Evolutionary conservation across 1,140 invertebrate genomes (phyloP).

Genomic region (Patella vulgata): DNA sequence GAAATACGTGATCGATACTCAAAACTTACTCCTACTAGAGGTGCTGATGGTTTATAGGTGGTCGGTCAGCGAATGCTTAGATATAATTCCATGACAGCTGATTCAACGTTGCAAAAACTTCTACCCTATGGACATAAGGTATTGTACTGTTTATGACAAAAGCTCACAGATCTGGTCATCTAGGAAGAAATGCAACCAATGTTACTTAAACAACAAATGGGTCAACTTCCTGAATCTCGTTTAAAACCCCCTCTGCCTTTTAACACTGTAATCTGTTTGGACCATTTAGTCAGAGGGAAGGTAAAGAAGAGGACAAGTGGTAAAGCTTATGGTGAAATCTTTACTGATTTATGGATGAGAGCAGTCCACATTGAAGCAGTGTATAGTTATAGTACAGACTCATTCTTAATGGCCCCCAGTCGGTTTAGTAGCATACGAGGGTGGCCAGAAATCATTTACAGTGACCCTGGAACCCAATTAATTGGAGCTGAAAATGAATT

Average conservation of each 20-base stretch:
- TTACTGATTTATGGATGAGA: constrained; percentile 7
- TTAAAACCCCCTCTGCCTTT: background rate
- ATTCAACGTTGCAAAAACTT: background rate
- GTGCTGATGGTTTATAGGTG: constrained; percentile 1
- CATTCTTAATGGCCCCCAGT: constrained; percentile 3
- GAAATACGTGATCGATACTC: background rate
- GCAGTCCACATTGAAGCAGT: constrained; percentile 9
- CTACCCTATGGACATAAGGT: background rate
- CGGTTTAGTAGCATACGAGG: background rate
- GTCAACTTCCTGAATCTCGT: background rate
- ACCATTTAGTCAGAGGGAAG: constrained; percentile 1
- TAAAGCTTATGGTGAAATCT: constrained; percentile 9
- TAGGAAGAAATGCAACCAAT: constrained; percentile 1
- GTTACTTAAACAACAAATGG: constrained; percentile 6
- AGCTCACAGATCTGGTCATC: constrained; percentile 2
- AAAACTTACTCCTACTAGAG: background rate
- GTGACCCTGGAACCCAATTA: constrained; percentile 4
- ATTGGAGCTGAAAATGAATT: constrained; percentile 1
- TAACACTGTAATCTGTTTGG: background rate
- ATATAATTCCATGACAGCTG: constrained; percentile 5
- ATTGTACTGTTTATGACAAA: constrained; percentile 2
- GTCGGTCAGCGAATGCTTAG: background rate
- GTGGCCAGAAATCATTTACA: constrained; percentile 7
- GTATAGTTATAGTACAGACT: constrained; percentile 3
- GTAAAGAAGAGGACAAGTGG: constrained; percentile 9